These are phyloP conservation scores for Fulica atra DNA, from an alignment of 2,113 vertebrate genomes.

Conservation along the genomic window DNA sequence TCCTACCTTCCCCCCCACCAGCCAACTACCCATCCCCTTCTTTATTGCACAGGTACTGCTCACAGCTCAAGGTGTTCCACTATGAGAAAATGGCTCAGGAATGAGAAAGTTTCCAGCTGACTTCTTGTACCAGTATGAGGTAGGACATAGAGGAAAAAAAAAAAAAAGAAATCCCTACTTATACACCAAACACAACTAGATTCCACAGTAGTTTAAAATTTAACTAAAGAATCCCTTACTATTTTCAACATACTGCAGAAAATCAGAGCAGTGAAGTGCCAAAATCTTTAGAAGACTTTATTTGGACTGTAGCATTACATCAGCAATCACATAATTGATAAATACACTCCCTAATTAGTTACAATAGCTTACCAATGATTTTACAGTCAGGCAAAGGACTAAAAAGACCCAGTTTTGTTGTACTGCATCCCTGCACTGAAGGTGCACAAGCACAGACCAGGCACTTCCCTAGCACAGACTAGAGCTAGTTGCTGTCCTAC, in stretches of 20 bases:
- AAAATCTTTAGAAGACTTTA: not conserved
- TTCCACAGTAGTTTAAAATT: not conserved
- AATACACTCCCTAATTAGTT: not conserved
- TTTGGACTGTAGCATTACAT: not conserved
- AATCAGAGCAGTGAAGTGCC: not conserved
- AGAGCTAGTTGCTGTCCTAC: not conserved
- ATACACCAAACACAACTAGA: not conserved
- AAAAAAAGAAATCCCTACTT: not conserved
- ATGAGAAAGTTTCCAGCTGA: not conserved
- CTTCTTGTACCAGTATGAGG: not conserved
- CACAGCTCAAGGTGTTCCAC: not conserved
- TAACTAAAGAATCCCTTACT: not conserved
- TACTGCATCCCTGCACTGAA: not conserved
- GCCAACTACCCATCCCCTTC: not conserved
- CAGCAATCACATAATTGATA: not conserved
- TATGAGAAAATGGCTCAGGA: not conserved
- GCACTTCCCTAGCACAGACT: not conserved
- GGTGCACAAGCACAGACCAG: not conserved
- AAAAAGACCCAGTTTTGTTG: not conserved
- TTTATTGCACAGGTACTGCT: not conserved
- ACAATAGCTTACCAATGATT: not conserved
- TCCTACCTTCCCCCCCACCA: not conserved
- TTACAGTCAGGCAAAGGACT: not conserved
- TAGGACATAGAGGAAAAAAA: accelerated
- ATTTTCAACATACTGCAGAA: not conserved